Conservation (phyloP, 1,140 invertebrate genomes). For the Nasonia longicornis region DNA sequence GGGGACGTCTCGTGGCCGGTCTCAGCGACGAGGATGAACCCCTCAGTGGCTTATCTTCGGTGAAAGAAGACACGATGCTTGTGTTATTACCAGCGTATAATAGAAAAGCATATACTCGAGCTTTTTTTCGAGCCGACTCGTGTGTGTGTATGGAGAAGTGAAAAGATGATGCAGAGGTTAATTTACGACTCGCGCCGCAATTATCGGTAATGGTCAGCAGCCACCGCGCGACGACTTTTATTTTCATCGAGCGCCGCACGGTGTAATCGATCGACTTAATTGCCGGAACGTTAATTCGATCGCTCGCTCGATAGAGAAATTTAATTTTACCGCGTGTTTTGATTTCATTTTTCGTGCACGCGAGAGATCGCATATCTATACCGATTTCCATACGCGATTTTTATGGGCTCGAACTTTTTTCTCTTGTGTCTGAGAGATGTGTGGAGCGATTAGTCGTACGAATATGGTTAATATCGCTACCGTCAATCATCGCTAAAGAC, state of each 20-base stretch:
- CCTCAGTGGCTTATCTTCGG: conserved; percentile 32
- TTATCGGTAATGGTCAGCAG: conserved; percentile 7
- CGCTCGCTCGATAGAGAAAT: conserved; percentile 27
- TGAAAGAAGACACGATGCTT: neutral
- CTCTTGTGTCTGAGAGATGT: neutral
- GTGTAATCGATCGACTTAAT: conserved; percentile 16
- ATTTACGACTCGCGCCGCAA: conserved; percentile 13
- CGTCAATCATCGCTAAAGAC: neutral
- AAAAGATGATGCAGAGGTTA: conserved; percentile 7
- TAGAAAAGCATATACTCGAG: neutral
- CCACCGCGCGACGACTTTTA: neutral
- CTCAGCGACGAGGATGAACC: conserved; percentile 41
- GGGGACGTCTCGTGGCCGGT: conserved; percentile 50
- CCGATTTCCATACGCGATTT: neutral
- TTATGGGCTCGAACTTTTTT: neutral
- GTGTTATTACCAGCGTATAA: neutral
- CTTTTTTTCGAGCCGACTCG: neutral
- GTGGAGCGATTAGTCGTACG: neutral
- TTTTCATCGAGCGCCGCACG: neutral
- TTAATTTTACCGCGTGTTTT: conserved; percentile 5
- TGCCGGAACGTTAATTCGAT: neutral
- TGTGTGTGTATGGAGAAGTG: conserved; percentile 15
- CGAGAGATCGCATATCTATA: neutral
- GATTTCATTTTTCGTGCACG: neutral
- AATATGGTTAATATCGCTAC: no score